Conservation (phyloP, 1,140 invertebrate genomes). For the Littorina saxatilis region DNA sequence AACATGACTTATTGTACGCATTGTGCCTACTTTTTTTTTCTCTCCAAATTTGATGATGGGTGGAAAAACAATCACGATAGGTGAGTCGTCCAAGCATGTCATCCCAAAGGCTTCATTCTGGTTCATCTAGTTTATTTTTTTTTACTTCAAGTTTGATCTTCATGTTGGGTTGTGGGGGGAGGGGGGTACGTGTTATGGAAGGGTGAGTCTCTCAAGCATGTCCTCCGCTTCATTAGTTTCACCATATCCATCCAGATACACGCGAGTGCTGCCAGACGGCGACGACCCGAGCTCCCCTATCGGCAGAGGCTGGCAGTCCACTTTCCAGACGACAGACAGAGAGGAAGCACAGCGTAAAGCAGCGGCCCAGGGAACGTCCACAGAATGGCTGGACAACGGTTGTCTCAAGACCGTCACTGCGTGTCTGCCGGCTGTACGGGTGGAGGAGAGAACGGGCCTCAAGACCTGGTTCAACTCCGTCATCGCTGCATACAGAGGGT, state of each 20-base stretch:
- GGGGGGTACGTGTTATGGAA: too few relatives aligned
- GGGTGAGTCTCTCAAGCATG: too few relatives aligned
- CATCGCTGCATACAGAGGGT: conserved; percentile 60
- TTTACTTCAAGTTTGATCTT: too few relatives aligned
- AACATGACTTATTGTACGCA: too few relatives aligned
- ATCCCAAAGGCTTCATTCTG: too few relatives aligned
- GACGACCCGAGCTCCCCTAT: conserved; percentile 59
- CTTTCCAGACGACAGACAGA: conserved; percentile 56
- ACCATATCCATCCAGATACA: conserved; percentile 47
- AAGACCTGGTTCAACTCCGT: conserved; percentile 70
- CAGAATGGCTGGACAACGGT: conserved; percentile 64
- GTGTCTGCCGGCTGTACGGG: conserved; percentile 55
- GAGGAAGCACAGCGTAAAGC: conserved; percentile 58
- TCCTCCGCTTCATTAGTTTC: background rate
- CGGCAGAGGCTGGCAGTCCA: conserved; percentile 66
- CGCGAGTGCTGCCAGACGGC: conserved; percentile 54
- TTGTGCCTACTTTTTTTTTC: too few relatives aligned
- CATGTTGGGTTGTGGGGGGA: too few relatives aligned
- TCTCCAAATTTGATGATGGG: too few relatives aligned
- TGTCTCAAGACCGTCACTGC: conserved; percentile 62
- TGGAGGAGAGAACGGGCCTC: conserved; percentile 59
- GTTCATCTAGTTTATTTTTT: too few relatives aligned
- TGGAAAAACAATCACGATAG: too few relatives aligned
- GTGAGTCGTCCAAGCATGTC: too few relatives aligned
- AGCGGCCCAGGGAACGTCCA: conserved; percentile 48